Base-by-base conservation (phyloP, 2,113 vertebrate genomes). In the Tachysurus fulvidraco region DNA sequence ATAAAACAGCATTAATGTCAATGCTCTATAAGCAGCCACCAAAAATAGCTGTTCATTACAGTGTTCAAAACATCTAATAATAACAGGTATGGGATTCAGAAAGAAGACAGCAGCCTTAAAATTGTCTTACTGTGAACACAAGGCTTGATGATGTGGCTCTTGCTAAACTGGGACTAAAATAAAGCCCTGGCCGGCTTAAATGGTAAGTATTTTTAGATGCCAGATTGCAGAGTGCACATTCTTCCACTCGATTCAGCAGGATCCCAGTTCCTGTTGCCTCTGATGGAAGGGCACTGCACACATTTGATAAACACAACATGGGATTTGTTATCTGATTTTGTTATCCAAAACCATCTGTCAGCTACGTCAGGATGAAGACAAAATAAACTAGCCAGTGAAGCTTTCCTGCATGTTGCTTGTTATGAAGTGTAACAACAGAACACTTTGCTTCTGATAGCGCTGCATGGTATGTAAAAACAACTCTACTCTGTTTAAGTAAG, bases 1-100 rank as follows among this genome's bases (percentile, higher is more conserved):
- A 89, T 86, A 91, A 94, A 95, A 94, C 83, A 86, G 91, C 91
- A 93, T 92, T 94, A 94, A 92, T 89, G 91, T 90, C 88, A 93
- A 94, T 94, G 94, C 91, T 77, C 60, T n/a, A 78, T 50, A 84
- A 92, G 13, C 41, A 76, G 41, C 9, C n/a, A 52, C 50, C 25
- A 77, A n/a, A 14, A 0, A 3, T 52, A 77, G 46, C 23, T 16
- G 5, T 55, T 79, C 46, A 78, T 55, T 83, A 87, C 86, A 62
- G 71, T 81, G 85, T 87, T 83, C 30, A 74, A 88, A 88, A 73
- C 83, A 87, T 84, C 74, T 65, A 89, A 93, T 89, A 67, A n/a
- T n/a, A 85, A 89, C 84, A 64, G 85, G 62, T 91, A 86, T 78
- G 11, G 36, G 65, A 52, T 83, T 88, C 60, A 83, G 13, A 36